Evolutionary conservation across 2,797 vertebrate genomes (phyloP).

Genomic region (Galago senegalensis): DNA sequence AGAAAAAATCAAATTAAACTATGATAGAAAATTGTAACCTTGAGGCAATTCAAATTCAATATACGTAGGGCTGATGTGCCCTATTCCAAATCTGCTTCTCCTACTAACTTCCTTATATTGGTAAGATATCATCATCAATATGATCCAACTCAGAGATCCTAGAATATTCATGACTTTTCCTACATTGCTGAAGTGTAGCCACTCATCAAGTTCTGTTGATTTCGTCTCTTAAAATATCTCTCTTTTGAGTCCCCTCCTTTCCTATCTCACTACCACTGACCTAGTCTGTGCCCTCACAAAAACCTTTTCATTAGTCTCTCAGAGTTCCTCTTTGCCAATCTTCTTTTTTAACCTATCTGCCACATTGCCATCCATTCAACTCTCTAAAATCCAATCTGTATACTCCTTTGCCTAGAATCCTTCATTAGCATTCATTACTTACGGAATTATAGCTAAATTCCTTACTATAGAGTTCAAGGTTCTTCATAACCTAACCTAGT

Average conservation of each 20-base stretch:
- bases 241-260: not conserved
- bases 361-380: not conserved
- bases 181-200: not conserved
- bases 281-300: slow-evolving; percentile 3
- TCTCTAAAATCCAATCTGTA: not conserved
- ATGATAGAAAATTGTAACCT: not conserved
- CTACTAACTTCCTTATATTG: slow-evolving; percentile 38
- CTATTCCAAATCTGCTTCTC: slow-evolving; percentile 50
- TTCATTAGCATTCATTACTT: slow-evolving; percentile 41
- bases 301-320: not conserved
- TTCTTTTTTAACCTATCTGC: not conserved
- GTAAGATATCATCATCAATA: slow-evolving; percentile 28
- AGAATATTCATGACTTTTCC: slow-evolving; percentile 22
- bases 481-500: slow-evolving; percentile 3
- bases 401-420: not conserved
- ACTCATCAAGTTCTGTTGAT: slow-evolving; percentile 26
- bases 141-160: not conserved
- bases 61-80: not conserved
- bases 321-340: not conserved
- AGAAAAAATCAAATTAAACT: not conserved
- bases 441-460: slow-evolving; percentile 52
- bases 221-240: slow-evolving; percentile 22
- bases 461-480: not conserved
- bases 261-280: not conserved
- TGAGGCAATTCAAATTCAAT: slow-evolving; percentile 9